phyloP scores from a whole-genome alignment of 2,888 invertebrate species.

The Brenthis hecate region DNA sequence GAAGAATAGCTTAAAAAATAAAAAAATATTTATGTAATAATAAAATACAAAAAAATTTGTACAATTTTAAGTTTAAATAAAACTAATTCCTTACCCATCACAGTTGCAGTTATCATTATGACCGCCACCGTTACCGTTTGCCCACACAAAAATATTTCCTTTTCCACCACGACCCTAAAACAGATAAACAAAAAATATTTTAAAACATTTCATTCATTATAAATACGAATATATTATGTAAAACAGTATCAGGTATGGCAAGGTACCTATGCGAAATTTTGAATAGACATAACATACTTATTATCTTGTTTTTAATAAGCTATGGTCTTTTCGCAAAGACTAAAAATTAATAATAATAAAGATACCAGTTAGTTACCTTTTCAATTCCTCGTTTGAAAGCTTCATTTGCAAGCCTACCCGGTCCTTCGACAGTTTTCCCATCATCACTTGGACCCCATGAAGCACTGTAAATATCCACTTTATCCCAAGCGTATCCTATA shows the following conservation, averaged over 20 bases:
- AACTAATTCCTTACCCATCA: slow-evolving; percentile 89
- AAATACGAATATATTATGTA: too few species aligned
- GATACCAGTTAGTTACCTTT: slow-evolving; percentile 74
- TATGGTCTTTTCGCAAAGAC: too few species aligned
- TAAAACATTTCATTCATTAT: neutral
- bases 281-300: too few species aligned
- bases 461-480: slow-evolving; percentile 95
- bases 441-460: slow-evolving; percentile 98
- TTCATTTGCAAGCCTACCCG: slow-evolving; percentile 88
- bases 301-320: too few species aligned
- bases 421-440: slow-evolving; percentile 93
- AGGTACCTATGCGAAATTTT: too few species aligned
- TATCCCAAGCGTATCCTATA: slow-evolving; percentile 84
- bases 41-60: too few species aligned
- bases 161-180: slow-evolving; percentile 88
- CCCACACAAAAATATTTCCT: slow-evolving; percentile 95
- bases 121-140: slow-evolving; percentile 94
- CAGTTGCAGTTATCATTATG: slow-evolving; percentile 94
- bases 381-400: slow-evolving; percentile 89
- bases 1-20: slow-evolving; percentile 74
- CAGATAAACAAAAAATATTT: slow-evolving; percentile 6
- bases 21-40: too few species aligned
- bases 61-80: too few species aligned
- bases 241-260: too few species aligned
- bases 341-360: too few species aligned